A percentile compares a stretch with the other conserved stretches of the same genome.
Evolutionary conservation across 2,888 invertebrate genomes (phyloP).

Genomic region (Thecocarcelia acutangulata): DNA sequence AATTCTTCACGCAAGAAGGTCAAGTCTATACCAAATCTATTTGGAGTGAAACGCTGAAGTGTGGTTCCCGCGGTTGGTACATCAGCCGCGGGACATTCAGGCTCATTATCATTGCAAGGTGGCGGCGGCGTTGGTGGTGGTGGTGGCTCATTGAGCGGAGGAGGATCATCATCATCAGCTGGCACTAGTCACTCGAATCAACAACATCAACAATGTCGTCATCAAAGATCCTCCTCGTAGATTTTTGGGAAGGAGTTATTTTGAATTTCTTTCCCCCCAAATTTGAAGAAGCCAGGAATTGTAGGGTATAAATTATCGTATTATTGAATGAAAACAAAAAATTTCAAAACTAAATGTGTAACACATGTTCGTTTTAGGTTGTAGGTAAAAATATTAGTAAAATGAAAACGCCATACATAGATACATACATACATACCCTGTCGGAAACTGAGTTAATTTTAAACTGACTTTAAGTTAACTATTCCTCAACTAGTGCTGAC

Average conservation of each 20-base stretch:
- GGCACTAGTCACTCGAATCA: conserved; percentile 16
- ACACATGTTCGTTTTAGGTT: conserved; percentile 61
- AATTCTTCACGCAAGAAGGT: conserved; percentile 99
- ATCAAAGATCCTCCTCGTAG: conserved; percentile 63
- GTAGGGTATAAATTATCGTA: conserved; percentile 54
- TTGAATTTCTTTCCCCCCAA: neutral
- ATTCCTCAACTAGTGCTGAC: no score
- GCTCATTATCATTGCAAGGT: conserved; percentile 48
- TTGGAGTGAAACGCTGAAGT: conserved; percentile 81
- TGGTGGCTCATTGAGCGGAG: conserved; percentile 6
- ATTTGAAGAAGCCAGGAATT: conserved; percentile 61
- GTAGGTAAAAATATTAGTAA: conserved; percentile 30
- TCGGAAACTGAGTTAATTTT: no score
- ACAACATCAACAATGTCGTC: conserved; percentile 39
- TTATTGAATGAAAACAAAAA: neutral
- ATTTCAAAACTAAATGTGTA: conserved; percentile 59
- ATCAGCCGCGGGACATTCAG: conserved; percentile 57
- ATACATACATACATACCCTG: neutral
- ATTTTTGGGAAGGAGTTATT: neutral
- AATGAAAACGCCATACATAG: neutral
- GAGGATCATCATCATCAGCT: conserved; percentile 13
- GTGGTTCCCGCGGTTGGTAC: conserved; percentile 69
- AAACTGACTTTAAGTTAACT: no score
- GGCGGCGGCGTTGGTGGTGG: neutral
- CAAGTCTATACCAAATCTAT: conserved; percentile 82